phyloP scores from a whole-genome alignment of 2,113 vertebrate genomes.

The Psittacus erithacus region DNA sequence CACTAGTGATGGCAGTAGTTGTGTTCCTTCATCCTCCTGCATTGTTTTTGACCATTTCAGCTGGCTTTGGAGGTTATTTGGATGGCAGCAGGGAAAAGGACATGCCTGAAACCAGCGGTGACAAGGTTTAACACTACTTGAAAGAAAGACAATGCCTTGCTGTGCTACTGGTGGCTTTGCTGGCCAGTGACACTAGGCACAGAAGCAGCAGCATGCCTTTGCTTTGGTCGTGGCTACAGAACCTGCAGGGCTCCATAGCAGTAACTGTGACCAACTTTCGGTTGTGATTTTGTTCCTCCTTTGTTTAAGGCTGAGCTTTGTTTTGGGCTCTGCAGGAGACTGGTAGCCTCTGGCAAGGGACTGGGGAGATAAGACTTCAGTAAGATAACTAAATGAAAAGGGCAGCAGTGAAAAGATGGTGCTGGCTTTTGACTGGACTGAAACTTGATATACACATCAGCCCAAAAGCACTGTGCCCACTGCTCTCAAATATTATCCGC shows the following conservation, averaged over 20 bases:
- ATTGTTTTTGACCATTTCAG: background rate
- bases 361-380: slow-evolving; percentile 65
- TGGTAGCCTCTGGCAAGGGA: slow-evolving; percentile 67
- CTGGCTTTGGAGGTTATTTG: background rate
- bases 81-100: background rate
- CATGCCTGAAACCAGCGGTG: background rate
- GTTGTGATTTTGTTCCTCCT: slow-evolving; percentile 53
- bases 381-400: slow-evolving; percentile 68
- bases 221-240: slow-evolving; percentile 55
- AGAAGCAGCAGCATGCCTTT: slow-evolving; percentile 51
- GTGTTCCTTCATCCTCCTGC: background rate
- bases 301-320: slow-evolving; percentile 68
- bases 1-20: background rate
- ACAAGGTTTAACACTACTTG: background rate
- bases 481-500: background rate
- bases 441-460: slow-evolving; percentile 31
- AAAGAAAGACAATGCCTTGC: slow-evolving; percentile 24
- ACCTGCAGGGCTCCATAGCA: slow-evolving; percentile 44
- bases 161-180: slow-evolving; percentile 42
- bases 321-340: slow-evolving; percentile 62
- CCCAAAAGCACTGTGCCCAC: slow-evolving; percentile 34
- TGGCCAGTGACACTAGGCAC: slow-evolving; percentile 56
- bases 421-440: slow-evolving; percentile 59
- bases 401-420: slow-evolving; percentile 68
- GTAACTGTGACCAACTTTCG: slow-evolving; percentile 63